Base-by-base conservation (phyloP, 2,888 invertebrate genomes). In the Plagiodera versicolora region DNA sequence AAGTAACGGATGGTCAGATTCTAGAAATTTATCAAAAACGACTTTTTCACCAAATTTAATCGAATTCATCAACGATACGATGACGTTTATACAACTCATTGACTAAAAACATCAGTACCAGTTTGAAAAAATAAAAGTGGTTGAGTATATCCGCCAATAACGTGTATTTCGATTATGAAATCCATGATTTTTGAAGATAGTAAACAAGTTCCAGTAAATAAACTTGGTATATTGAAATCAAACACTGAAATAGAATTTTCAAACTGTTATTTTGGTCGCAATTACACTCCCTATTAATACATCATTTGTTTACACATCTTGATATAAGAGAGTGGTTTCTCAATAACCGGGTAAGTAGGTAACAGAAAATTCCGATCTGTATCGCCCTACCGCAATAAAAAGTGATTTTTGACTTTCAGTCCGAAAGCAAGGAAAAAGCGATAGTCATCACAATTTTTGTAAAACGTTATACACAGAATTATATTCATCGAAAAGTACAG, bases 391-490 rank as follows among this genome's bases (percentile, higher is more conserved):
- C 14, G 4, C n/a, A 39, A 39, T n/a, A n/a, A 14, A 39, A n/a
- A 39, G 10, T 11, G 14, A 39, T 39, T 58, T 44, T 30, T 49
- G 19, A 47, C 59, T 67, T 67, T 17, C 65, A 69, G 69, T 58
- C 49, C 59, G 60, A 14, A 39, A 39, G 51, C 58, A 44, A 44
- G 63, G 70, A 17, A 72, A 73, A 68, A 61, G 69, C 19, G 79
- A 79, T 58, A 70, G 75, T 67, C 72, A 78, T 58, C 79, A 78
- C 67, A 68, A 73, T 52, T 79, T 79, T 70, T 74, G 75, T 35
- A 71, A 76, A 65, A 70, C 71, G 59, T 65, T 74, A 64, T 79
- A 76, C 74, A 74, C 67, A 35, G 68, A 75, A 65, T 59, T 75
- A 58, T 78, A 78, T 65, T 67, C 71, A 56, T 69, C 71, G 53